These are phyloP conservation scores for Ctenomys sociabilis DNA, from an alignment of 2,113 vertebrate genomes.

Conservation along the genomic window DNA sequence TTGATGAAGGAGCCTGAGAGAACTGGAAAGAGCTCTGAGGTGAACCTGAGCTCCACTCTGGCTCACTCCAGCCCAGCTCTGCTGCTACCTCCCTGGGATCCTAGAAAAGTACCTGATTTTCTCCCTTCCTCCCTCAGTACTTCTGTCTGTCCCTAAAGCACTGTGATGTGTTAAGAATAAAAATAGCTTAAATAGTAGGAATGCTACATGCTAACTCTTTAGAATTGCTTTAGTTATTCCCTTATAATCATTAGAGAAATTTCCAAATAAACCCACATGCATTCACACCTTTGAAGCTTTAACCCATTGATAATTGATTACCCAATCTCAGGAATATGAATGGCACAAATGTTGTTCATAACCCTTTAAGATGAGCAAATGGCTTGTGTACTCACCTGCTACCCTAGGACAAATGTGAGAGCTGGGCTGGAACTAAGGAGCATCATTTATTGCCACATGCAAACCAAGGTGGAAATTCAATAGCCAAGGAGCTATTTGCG, in stretches of 20 bases:
- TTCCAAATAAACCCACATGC: background rate
- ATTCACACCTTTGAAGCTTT: background rate
- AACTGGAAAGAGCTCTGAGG: background rate
- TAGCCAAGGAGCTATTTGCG: conserved; percentile 11
- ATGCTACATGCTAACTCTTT: background rate
- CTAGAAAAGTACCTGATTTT: background rate
- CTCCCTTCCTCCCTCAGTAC: background rate
- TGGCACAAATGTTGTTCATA: background rate
- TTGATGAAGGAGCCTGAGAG: background rate
- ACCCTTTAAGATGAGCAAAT: background rate
- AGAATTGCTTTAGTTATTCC: background rate
- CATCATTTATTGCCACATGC: background rate
- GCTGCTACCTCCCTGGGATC: background rate
- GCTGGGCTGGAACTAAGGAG: background rate
- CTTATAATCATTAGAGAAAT: background rate
- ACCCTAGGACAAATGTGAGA: background rate
- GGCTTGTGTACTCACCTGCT: background rate
- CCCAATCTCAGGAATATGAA: background rate
- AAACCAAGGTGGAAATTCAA: background rate
- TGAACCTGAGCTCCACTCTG: background rate
- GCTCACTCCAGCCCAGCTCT: background rate
- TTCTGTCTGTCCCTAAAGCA: background rate
- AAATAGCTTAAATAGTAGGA: background rate
- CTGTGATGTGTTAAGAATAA: background rate
- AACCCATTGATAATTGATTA: background rate